Evolutionary conservation across 37 sponge, comb jelly and placozoan species (phyloP).

Genomic region (Spongilla lacustris): DNA sequence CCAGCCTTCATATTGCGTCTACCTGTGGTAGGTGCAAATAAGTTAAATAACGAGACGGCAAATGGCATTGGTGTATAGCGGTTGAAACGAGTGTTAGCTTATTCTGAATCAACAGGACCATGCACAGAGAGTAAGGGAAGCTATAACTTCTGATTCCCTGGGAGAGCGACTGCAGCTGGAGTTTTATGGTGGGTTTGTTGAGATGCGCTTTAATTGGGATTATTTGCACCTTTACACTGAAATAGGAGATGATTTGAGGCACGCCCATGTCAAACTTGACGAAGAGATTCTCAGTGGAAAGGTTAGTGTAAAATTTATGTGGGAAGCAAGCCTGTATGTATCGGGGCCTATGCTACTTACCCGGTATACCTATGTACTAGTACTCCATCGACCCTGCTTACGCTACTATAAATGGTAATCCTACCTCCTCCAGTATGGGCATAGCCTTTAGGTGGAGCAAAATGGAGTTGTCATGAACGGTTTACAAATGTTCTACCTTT

Average conservation of each 20-base stretch:
- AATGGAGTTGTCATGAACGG: too few species aligned
- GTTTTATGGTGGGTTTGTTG: slow-evolving; percentile 30
- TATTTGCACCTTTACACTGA: not conserved
- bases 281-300: slow-evolving; percentile 65
- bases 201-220: slow-evolving; percentile 26
- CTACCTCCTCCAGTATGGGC: too few species aligned
- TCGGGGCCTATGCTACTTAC: too few species aligned
- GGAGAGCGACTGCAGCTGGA: slow-evolving; percentile 74
- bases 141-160: slow-evolving; percentile 55
- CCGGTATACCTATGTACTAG: too few species aligned
- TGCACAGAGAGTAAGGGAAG: slow-evolving; percentile 64
- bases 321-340: too few species aligned
- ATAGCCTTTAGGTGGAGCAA: too few species aligned
- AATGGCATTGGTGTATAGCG: not conserved
- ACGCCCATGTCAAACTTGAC: slow-evolving; percentile 67
- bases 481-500: too few species aligned
- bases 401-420: too few species aligned
- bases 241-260: slow-evolving; percentile 57
- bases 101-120: slow-evolving; percentile 22
- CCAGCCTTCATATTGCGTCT: not conserved
- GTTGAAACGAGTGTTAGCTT: not conserved
- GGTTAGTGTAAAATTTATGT: slow-evolving; percentile 4
- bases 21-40: not conserved
- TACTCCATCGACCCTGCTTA: too few species aligned
- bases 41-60: not conserved